Evolutionary conservation across 2,113 vertebrate genomes (phyloP).

Genomic region (Aegithalos caudatus): DNA sequence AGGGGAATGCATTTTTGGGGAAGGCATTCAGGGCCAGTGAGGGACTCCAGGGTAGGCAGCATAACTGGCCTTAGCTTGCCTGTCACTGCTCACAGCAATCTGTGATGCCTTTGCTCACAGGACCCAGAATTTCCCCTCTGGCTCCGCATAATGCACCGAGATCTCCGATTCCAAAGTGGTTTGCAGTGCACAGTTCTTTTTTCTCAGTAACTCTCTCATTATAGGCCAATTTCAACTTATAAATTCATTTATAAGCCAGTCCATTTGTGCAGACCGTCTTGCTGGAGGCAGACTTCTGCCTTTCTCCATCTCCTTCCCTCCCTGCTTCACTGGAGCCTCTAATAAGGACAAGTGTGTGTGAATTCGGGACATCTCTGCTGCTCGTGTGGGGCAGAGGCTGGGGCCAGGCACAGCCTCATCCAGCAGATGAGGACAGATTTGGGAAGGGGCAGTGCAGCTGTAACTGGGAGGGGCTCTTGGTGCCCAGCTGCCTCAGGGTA

Average conservation of each 20-base stretch:
- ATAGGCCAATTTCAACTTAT: slow-evolving; percentile 65
- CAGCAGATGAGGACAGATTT: neutral
- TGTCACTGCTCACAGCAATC: neutral
- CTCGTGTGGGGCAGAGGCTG: neutral
- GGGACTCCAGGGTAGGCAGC: neutral
- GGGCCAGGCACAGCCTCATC: neutral
- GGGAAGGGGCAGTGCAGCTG: neutral
- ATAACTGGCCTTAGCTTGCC: neutral
- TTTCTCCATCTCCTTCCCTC: neutral
- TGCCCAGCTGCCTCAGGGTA: neutral
- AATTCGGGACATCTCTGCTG: neutral
- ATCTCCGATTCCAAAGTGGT: slow-evolving; percentile 44
- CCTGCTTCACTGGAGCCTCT: neutral
- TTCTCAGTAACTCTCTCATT: slow-evolving; percentile 61
- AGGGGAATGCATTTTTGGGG: neutral
- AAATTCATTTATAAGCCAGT: slow-evolving; percentile 69
- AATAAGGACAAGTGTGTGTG: neutral
- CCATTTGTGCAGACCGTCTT: slow-evolving; percentile 34
- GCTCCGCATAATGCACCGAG: neutral
- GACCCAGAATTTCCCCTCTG: neutral
- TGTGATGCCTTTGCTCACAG: slow-evolving; percentile 2
- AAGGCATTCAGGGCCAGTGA: neutral
- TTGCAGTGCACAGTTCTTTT: slow-evolving; percentile 33
- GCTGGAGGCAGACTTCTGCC: slow-evolving; percentile 39
- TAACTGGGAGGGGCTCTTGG: neutral